These are phyloP conservation scores for Hylomyscus alleni DNA, from an alignment of 2,797 vertebrate species.

Conservation along the genomic window DNA sequence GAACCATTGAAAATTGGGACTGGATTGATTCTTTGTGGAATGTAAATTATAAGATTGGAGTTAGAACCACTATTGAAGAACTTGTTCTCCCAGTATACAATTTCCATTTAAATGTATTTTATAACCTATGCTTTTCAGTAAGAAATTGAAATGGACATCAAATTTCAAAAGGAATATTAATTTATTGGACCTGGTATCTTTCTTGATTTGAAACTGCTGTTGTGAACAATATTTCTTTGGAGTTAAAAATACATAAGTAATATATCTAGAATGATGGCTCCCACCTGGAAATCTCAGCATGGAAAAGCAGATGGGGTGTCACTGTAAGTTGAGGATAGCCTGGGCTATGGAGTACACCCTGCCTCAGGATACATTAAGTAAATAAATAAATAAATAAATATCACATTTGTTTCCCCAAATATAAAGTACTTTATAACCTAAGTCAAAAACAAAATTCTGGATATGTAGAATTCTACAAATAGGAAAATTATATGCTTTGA, in stretches of 20 bases:
- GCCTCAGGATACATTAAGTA: not conserved
- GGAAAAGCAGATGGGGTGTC: not conserved
- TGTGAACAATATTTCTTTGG: not conserved
- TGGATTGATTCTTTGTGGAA: not conserved
- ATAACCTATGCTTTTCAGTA: not conserved
- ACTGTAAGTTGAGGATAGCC: not conserved
- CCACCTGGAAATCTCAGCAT: not conserved
- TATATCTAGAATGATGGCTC: not conserved
- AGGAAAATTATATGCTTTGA: slow-evolving; percentile 11
- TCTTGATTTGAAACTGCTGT: slow-evolving; percentile 8
- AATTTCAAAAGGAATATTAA: slow-evolving; percentile 48
- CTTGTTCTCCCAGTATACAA: slow-evolving; percentile 23
- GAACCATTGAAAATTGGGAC: not conserved
- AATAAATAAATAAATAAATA: not conserved
- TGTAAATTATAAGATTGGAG: not conserved
- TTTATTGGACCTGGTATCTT: not conserved
- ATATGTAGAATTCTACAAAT: not conserved
- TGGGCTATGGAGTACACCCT: not conserved
- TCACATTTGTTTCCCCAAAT: not conserved
- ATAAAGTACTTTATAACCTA: not conserved
- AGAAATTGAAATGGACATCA: not conserved
- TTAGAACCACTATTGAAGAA: not conserved
- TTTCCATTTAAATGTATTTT: slow-evolving; percentile 57
- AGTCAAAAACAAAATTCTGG: not conserved
- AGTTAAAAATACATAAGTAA: slow-evolving; percentile 15